These are phyloP conservation scores for Myiothlypis coronata DNA, from an alignment of 2,797 vertebrate genomes.

Conservation along the genomic window DNA sequence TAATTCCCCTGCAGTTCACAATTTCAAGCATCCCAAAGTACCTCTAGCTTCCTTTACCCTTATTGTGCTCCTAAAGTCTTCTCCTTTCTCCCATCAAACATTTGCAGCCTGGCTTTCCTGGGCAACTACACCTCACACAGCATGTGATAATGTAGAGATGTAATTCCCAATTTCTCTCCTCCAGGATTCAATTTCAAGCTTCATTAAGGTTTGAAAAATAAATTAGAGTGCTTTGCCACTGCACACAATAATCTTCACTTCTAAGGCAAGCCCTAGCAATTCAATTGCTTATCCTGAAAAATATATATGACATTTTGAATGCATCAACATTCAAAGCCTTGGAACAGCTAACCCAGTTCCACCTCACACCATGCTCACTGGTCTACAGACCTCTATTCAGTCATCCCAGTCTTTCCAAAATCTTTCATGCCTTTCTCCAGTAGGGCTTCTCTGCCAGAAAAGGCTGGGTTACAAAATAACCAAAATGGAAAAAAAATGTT, in stretches of 20 bases:
- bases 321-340: neutral
- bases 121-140: neutral
- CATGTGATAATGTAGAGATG: neutral
- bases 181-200: neutral
- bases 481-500: neutral
- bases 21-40: neutral
- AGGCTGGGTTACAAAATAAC: neutral
- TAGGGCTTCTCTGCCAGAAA: neutral
- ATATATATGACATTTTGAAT: neutral
- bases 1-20: neutral
- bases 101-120: neutral
- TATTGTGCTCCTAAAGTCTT: neutral
- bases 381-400: neutral
- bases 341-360: accelerated
- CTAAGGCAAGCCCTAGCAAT: neutral
- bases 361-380: neutral
- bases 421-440: neutral
- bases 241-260: neutral
- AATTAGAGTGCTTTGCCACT: neutral
- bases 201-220: neutral
- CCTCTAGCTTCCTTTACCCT: neutral
- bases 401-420: neutral
- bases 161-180: neutral
- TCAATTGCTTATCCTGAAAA: neutral
- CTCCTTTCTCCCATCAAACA: neutral